These are phyloP conservation scores for Crotophaga sulcirostris DNA, from an alignment of 2,113 vertebrate species.

Conservation along the genomic window DNA sequence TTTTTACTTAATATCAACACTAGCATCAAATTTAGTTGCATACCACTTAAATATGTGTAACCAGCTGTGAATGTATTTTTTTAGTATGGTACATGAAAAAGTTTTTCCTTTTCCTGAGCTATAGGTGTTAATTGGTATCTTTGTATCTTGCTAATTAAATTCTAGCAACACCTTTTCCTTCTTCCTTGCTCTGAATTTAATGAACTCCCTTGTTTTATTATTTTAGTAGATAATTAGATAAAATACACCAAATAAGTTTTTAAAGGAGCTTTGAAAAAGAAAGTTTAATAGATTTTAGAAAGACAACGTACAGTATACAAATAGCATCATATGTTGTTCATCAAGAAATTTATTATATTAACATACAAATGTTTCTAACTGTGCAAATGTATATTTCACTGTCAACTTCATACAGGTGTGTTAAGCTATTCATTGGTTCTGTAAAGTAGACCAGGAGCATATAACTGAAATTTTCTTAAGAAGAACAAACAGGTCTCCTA, in stretches of 20 bases:
- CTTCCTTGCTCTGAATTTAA: slow-evolving; percentile 79
- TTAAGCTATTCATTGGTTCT: background rate
- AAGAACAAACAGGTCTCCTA: background rate
- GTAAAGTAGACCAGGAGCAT: background rate
- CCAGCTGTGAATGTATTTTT: slow-evolving; percentile 77
- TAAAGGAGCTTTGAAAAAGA: slow-evolving; percentile 30
- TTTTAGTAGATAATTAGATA: slow-evolving; percentile 78
- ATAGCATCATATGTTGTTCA: background rate
- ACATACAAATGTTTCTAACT: background rate
- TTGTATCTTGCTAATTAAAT: slow-evolving; percentile 85
- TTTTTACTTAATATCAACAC: slow-evolving; percentile 59
- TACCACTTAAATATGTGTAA: slow-evolving; percentile 68
- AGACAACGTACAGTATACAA: background rate
- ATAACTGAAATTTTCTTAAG: background rate
- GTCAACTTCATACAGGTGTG: background rate
- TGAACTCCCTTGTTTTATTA: slow-evolving; percentile 78
- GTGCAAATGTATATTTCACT: background rate
- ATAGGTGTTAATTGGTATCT: slow-evolving; percentile 88
- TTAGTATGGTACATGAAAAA: slow-evolving; percentile 51
- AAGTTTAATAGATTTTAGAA: slow-evolving; percentile 30
- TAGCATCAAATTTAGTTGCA: slow-evolving; percentile 60
- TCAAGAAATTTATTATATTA: background rate
- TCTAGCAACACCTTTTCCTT: slow-evolving; percentile 79
- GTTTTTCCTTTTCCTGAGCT: slow-evolving; percentile 61
- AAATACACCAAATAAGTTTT: slow-evolving; percentile 64